A percentile compares a stretch with the other conserved stretches of the same genome.
Conservation (phyloP, 2,888 invertebrate species). For the Micoletzkya japonica region DNA sequence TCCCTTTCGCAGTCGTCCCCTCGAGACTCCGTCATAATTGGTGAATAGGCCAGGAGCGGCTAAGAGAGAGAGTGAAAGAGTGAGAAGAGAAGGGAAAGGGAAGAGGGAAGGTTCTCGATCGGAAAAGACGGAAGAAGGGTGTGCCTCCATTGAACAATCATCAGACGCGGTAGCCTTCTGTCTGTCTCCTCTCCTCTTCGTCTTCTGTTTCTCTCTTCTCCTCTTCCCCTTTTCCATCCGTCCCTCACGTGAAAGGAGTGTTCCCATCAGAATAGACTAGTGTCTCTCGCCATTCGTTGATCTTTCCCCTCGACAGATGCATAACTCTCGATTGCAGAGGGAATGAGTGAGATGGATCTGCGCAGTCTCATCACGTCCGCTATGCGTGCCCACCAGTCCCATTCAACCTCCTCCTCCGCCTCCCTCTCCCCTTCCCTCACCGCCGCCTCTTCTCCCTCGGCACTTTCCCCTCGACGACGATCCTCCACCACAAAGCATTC, state of each 20-base stretch:
- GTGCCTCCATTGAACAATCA: no score
- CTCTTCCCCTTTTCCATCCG: neutral
- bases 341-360: slow-evolving; percentile 26
- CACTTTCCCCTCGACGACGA: slow-evolving; percentile 13
- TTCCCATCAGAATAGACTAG: neutral
- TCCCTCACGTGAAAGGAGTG: neutral
- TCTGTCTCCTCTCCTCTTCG: slow-evolving; percentile 1
- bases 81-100: no score
- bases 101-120: no score
- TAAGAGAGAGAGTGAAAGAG: no score
- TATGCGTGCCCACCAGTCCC: neutral
- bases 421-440: slow-evolving; percentile 9
- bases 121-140: no score
- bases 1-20: no score
- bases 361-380: slow-evolving; percentile 7
- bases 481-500: slow-evolving; percentile 13
- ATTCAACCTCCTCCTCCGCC: neutral
- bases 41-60: no score
- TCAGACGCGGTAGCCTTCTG: neutral
- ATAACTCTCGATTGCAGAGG: slow-evolving; percentile 12
- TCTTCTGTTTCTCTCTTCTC: slow-evolving; percentile 5
- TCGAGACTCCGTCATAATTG: no score
- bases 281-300: neutral
- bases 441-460: slow-evolving; percentile 13
- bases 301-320: slow-evolving; percentile 11